A percentile compares a stretch with the other conserved stretches of the same genome.
These are phyloP conservation scores for Ceyx erithaca DNA, from an alignment of 2,797 vertebrate species.

Conservation along the genomic window DNA sequence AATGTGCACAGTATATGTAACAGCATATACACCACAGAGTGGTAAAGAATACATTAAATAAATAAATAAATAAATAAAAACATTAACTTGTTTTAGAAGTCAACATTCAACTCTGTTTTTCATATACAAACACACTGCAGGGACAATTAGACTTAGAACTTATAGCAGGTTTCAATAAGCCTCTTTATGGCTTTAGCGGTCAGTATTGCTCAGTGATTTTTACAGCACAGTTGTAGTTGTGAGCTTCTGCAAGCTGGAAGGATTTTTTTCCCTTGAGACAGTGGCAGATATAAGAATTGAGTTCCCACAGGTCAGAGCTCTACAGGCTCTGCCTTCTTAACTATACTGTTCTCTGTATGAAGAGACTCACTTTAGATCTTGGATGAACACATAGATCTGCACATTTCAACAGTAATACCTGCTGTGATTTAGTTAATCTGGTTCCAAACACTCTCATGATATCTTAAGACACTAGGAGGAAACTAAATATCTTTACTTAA, in stretches of 20 bases:
- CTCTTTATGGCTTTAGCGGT: neutral
- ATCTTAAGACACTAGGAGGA: neutral
- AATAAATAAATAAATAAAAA: neutral
- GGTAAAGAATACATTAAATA: neutral
- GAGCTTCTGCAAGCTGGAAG: neutral
- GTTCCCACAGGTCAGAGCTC: neutral
- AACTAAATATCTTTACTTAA: neutral
- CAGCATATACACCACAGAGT: neutral
- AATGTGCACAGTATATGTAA: neutral
- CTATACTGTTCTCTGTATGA: fast-evolving
- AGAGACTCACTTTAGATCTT: neutral
- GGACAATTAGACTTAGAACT: neutral
- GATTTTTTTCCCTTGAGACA: neutral
- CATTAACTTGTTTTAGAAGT: neutral
- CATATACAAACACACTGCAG: neutral
- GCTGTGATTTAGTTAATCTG: neutral
- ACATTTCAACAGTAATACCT: neutral
- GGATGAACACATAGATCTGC: neutral
- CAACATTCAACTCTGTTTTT: neutral
- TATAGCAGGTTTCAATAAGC: neutral
- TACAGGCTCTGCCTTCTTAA: neutral
- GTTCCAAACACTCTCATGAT: neutral
- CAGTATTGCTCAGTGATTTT: neutral
- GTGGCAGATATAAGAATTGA: neutral
- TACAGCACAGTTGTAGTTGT: neutral